Base-by-base conservation (phyloP, 35 echinoderm and acorn worm species). In the Antedon bifida region DNA sequence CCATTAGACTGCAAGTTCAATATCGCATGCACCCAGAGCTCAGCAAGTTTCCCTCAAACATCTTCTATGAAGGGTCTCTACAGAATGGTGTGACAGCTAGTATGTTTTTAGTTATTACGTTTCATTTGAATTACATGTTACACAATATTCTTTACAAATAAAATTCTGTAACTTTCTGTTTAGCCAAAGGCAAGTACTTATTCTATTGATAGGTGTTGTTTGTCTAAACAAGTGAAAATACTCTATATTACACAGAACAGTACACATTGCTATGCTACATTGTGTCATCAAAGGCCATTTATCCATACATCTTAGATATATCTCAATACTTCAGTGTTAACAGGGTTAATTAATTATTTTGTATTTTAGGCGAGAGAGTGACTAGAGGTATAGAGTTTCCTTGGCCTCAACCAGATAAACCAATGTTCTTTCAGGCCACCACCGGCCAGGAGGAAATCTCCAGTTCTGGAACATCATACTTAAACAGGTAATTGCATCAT, bases 341-440 rank as follows among this genome's bases (percentile, higher is more conserved):
- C n/a, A n/a, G 38, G 14, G 38, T 14, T 42, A 4, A 4, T 74
- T 75, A 74, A 39, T 44, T 29, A 1, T 76, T 11, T 77, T 83
- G 32, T 75, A 34, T 86, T 75, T 28, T 74, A 96, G 93, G 84
- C 56, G 93, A 96, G 38, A 82, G 93, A 82, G 91, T 85, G 30
- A 92, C 86, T 56, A 64, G 82, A 39, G 89, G 87, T 26, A 86
- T 96, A 29, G 93, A 96, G 29, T 96, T 96, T 36, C 93, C 93
- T 3, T 96, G 88, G 82, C 93, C 93, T 77, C 93, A 96, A 39
- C 45, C 81, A 35, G 93, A 96, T 74, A 96, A 96, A 32, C 93
- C 93, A 21, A 96, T 96, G 93, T 96, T 96, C 81, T 96, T 96
- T 85, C 91, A 96, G 77, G 90, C 93, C 39, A 96, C 93, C 2